A percentile compares a stretch with the other conserved stretches of the same genome.
phyloP scores from a whole-genome alignment of 2,888 invertebrate species.

The Diloba caeruleocephala region DNA sequence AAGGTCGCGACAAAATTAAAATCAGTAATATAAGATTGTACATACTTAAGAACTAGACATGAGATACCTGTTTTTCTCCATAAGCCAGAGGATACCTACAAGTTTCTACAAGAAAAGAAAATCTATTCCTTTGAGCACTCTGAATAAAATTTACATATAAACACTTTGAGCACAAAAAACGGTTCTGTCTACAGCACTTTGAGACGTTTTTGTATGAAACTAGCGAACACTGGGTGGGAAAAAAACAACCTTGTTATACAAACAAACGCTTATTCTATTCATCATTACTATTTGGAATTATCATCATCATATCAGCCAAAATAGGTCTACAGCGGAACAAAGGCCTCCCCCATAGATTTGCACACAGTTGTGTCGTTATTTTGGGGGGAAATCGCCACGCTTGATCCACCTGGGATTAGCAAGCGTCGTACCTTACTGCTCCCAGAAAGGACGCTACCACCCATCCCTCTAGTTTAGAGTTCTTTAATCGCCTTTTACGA shows the following conservation, averaged over 20 bases:
- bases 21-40: too few species aligned
- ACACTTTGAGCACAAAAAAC: conserved; percentile 10
- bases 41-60: not conserved
- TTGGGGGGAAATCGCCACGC: too few species aligned
- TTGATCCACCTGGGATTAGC: too few species aligned
- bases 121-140: conserved; percentile 12
- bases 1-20: too few species aligned
- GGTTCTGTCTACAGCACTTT: not conserved
- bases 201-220: conserved; percentile 5
- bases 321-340: too few species aligned
- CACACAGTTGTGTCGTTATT: too few species aligned
- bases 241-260: conserved; percentile 1
- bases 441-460: too few species aligned
- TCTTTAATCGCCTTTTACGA: too few species aligned
- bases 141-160: conserved; percentile 32
- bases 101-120: not conserved
- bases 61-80: not conserved
- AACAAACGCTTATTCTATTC: not conserved
- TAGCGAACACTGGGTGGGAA: not conserved
- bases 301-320: too few species aligned
- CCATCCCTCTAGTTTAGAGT: too few species aligned
- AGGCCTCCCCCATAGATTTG: too few species aligned
- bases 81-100: not conserved
- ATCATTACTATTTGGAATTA: not conserved
- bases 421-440: too few species aligned